Evolutionary conservation across 2,888 invertebrate species (phyloP).

Genomic region (Tribolium freemani): DNA sequence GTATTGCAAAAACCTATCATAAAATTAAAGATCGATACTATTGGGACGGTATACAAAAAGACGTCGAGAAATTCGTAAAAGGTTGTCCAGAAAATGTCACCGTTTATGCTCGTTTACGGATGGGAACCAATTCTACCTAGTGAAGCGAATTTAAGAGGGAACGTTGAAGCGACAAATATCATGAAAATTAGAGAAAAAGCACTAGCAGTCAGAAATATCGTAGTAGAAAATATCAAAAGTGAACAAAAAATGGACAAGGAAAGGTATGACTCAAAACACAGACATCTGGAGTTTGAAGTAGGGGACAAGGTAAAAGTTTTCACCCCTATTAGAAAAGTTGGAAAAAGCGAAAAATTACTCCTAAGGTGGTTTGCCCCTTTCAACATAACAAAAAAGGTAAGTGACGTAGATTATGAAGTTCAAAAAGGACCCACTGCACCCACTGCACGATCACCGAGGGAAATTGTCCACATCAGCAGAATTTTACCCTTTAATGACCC

Average conservation of each 20-base stretch:
- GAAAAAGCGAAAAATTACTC: conserved; percentile 50
- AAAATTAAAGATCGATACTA: conserved; percentile 13
- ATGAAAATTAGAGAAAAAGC: conserved; percentile 9
- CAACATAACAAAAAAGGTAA: conserved; percentile 42
- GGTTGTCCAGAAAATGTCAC: conserved; percentile 30
- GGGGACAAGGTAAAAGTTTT: conserved; percentile 52
- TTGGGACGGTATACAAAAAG: neutral
- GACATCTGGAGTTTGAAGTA: conserved; percentile 40
- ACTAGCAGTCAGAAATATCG: conserved; percentile 44
- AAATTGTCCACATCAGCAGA: neutral
- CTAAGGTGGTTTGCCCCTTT: conserved; percentile 51
- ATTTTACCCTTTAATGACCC: neutral
- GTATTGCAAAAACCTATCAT: conserved; percentile 44
- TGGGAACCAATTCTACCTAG: conserved; percentile 47
- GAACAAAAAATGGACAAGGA: conserved; percentile 47
- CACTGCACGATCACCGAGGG: neutral
- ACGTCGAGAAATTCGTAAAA: conserved; percentile 9
- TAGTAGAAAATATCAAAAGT: neutral
- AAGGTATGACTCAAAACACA: conserved; percentile 50
- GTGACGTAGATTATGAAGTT: conserved; percentile 46
- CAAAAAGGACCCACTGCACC: neutral
- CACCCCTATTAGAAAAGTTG: conserved; percentile 49
- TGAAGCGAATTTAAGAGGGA: conserved; percentile 35
- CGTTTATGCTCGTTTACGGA: conserved; percentile 48
- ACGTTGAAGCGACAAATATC: neutral